These are phyloP conservation scores for Thecocarcelia acutangulata DNA, from an alignment of 2,888 invertebrate species.

Conservation along the genomic window DNA sequence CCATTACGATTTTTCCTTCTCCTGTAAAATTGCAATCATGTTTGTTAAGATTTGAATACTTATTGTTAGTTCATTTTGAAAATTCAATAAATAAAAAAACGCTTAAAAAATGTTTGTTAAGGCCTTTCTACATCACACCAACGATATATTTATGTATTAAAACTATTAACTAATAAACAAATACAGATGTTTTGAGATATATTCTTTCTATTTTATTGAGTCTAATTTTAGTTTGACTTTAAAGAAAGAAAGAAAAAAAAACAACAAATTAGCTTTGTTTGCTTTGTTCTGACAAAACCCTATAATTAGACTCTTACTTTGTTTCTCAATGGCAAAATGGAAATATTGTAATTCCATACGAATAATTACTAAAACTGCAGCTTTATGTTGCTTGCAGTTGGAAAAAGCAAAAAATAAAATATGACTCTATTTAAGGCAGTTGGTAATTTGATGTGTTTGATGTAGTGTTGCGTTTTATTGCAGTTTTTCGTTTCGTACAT, in stretches of 20 bases:
- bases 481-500: not conserved
- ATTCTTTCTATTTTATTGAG: conserved; percentile 26
- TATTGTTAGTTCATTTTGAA: too few relatives aligned
- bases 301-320: conserved; percentile 44
- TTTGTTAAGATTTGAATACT: too few relatives aligned
- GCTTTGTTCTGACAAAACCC: not conserved
- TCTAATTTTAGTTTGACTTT: conserved; percentile 25
- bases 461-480: not conserved
- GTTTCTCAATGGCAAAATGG: conserved; percentile 7
- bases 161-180: not conserved
- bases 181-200: not conserved
- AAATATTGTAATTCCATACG: conserved; percentile 36
- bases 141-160: too few relatives aligned
- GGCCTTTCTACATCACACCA: too few relatives aligned
- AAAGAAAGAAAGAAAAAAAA: not conserved
- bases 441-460: not conserved
- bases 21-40: too few relatives aligned
- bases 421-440: conserved; percentile 15
- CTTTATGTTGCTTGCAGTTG: conserved; percentile 20
- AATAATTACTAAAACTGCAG: conserved; percentile 16
- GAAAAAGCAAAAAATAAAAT: not conserved
- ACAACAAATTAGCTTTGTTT: not conserved
- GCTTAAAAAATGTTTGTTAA: too few relatives aligned
- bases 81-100: too few relatives aligned
- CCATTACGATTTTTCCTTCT: too few relatives aligned